Base-by-base conservation (phyloP, 1,140 invertebrate genomes). In the Prorops nasuta region DNA sequence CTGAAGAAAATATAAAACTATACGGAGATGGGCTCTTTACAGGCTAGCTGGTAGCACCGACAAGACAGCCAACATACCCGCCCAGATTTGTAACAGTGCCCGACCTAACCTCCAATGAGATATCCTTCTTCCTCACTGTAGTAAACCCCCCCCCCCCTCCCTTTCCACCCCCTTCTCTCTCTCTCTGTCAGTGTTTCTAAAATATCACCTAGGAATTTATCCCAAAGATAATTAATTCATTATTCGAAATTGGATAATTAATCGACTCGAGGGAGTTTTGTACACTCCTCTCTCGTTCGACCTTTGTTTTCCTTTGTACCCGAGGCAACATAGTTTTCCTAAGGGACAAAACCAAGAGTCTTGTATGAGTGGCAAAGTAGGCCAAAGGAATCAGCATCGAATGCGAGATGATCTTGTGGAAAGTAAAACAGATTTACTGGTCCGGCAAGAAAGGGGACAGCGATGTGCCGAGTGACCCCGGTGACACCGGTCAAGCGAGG, bases 31-130 rank as follows among this genome's bases (percentile, higher is more conserved):
- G 63, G 65, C 66, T 68, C 63, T 67, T 71, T 67, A 71, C 57
- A 66, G 60, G 22, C 62, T 52, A 64, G 64, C 62, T 64, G 69
- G 69, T 69, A 69, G 69, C 66, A 62, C 51, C 21, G 58, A 71
- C 69, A 69, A 67, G 67, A 69, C 69, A 67, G 64, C 59, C 65
- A 63, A 69, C 67, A 71, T 63, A 62, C 50, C 62, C 64, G 54
- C 51, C 49, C 56, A 59, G 63, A 71, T 69, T 71, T 71, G 65
- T 71, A 67, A 67, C 63, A 66, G 50, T 58, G 56, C 49, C 56
- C 44, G n/a, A 55, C 44, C 59, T 54, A 57, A 56, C 47, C 54
- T 51, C 48, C 49, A 62, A 49, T 40, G 35, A 57, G 48, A 57
- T 59, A 56, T 60, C 49, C 42, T 61, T 43, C 41, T 58, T 52